Percentiles rank a stretch among this genome's conserved stretches.
Evolutionary conservation across 2,797 vertebrate genomes (phyloP).

Genomic region (Knipowitschia caucasica): DNA sequence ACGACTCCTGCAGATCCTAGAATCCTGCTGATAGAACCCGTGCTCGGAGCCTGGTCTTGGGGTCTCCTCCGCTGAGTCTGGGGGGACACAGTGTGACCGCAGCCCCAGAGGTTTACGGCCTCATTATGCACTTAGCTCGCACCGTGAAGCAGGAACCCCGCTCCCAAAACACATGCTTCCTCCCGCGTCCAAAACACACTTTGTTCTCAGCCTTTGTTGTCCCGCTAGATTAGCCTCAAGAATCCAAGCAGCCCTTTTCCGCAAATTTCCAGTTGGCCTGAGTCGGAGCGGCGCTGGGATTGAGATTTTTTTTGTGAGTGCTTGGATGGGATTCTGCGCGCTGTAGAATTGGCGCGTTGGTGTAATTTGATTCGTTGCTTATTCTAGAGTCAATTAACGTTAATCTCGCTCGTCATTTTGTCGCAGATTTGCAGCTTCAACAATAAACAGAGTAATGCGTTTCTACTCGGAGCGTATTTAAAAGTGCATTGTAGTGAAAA

Average conservation of each 20-base stretch:
- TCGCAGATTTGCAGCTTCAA: slow-evolving; percentile 5
- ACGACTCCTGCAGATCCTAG: not conserved
- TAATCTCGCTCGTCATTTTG: slow-evolving; percentile 12
- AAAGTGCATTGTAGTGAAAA: not conserved
- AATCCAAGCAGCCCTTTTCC: slow-evolving; percentile 6
- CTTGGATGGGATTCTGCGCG: slow-evolving; percentile 26
- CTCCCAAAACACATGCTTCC: slow-evolving; percentile 63
- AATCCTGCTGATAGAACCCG: not conserved
- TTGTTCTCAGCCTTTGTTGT: slow-evolving; percentile 51
- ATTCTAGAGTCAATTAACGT: slow-evolving; percentile 5
- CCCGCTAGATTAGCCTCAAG: slow-evolving; percentile 37
- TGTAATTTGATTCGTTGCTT: slow-evolving; percentile 10
- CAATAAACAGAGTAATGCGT: not conserved
- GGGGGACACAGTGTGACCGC: slow-evolving; percentile 57
- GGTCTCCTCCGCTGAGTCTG: slow-evolving; percentile 27
- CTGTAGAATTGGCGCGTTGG: too few species aligned
- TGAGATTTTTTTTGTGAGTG: slow-evolving; percentile 24
- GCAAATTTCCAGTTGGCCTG: slow-evolving; percentile 23
- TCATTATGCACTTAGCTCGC: slow-evolving; percentile 67
- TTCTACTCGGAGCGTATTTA: not conserved
- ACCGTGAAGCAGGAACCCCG: slow-evolving; percentile 65
- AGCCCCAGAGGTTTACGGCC: slow-evolving; percentile 66
- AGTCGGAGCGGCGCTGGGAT: slow-evolving; percentile 13
- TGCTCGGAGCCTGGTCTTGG: slow-evolving; percentile 1
- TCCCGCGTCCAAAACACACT: slow-evolving; percentile 22